phyloP scores from a whole-genome alignment of 2,888 invertebrate species.

The Tinea semifulvella region DNA sequence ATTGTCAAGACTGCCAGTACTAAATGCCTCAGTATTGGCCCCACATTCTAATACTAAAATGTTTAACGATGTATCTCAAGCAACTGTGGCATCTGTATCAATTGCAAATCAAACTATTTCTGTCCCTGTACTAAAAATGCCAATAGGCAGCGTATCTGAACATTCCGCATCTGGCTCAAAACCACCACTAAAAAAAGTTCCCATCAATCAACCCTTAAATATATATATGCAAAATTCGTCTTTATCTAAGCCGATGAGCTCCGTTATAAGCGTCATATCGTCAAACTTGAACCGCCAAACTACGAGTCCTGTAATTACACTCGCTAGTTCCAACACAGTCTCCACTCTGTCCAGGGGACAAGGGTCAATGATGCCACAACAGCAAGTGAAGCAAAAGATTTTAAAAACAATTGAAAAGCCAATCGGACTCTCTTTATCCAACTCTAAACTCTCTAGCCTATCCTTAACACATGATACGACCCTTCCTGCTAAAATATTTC shows the following conservation, averaged over 20 bases:
- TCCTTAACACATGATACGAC: constrained; percentile 67
- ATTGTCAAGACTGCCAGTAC: constrained; percentile 44
- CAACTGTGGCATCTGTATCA: constrained; percentile 64
- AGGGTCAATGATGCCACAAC: constrained; percentile 52
- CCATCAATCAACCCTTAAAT: constrained; percentile 41
- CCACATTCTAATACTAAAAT: constrained; percentile 54
- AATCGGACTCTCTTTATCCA: constrained; percentile 57
- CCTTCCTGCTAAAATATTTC: constrained; percentile 73
- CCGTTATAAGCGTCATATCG: constrained; percentile 60
- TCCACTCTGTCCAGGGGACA: constrained; percentile 43
- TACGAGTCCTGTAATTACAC: constrained; percentile 47
- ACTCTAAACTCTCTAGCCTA: constrained; percentile 64
- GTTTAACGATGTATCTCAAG: constrained; percentile 65
- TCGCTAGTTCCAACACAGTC: constrained; percentile 40
- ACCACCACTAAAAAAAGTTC: constrained; percentile 45
- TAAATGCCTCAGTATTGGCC: constrained; percentile 41
- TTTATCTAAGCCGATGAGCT: constrained; percentile 49
- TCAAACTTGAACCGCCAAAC: constrained; percentile 38
- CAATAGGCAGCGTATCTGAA: constrained; percentile 34
- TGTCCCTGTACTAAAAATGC: constrained; percentile 56
- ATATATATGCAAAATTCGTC: constrained; percentile 45
- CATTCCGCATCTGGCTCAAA: constrained; percentile 29
- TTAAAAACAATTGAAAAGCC: constrained; percentile 61
- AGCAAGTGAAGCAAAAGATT: constrained; percentile 61
- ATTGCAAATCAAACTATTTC: constrained; percentile 63